Evolutionary conservation across 2,888 invertebrate genomes (phyloP), one percentile per base, ranked within the genome.

Genomic region (Dexiosoma caninum): DNA sequence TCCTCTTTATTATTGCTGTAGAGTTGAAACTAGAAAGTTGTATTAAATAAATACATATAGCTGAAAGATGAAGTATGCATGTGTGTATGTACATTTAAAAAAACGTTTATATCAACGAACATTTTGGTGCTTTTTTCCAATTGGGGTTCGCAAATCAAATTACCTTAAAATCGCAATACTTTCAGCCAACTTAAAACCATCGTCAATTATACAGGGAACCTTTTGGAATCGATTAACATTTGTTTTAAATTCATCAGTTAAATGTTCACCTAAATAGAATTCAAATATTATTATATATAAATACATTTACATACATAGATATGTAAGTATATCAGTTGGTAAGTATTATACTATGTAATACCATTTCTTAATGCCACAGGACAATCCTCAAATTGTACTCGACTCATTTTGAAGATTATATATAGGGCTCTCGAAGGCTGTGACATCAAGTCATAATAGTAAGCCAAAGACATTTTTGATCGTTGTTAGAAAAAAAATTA

Each of bases 391-490:
- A 94, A 95, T 51, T 93, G 92, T 85, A 92, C 92, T 70, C 93
- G 92, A 57, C 92, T 91, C 19, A 90, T 86, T 85, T 94, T 94
- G 46, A 96, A 88, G 86, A 95, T 92, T 83, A 94, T 94, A 79
- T 93, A 93, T 37, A 95, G 85, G 9, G 94, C 93, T 86, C 95
- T 92, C 6, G 93, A 93, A 1, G 95, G 95, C 88, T 95, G 95
- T 0, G 95, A 95, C 91, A 95, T 91, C 16, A 95, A 90, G 90
- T 95, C 95, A 83, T 91, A 94, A 87, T 95, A 95, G 57, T 93
- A 91, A 86, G 92, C 92, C 59, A 94, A 82, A 83, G 90, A 82
- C 92, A 86, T 83, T 66, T 74, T 75, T 7, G 23, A 59, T 46
- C 51, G 53, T 10, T 35, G 53, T 14, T 51, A 44, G 27, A 5